These are phyloP conservation scores for Lophura swinhoii DNA, from an alignment of 2,797 vertebrate species.

Conservation along the genomic window DNA sequence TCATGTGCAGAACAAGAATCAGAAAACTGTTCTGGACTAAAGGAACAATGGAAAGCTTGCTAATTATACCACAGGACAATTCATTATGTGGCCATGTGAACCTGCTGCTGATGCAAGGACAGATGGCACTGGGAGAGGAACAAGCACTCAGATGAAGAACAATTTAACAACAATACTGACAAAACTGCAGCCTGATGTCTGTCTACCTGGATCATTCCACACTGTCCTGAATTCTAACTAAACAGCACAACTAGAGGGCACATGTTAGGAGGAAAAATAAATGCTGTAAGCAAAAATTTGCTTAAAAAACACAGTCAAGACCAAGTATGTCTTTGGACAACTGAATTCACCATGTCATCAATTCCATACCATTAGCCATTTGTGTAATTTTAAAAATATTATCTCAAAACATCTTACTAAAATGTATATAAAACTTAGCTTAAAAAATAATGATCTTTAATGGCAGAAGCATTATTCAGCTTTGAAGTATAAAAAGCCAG, in stretches of 20 bases:
- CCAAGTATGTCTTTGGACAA: not conserved
- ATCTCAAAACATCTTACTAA: not conserved
- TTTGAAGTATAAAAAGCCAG: not conserved
- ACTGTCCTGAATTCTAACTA: not conserved
- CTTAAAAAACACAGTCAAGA: not conserved
- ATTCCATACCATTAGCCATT: not conserved
- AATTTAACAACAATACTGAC: not conserved
- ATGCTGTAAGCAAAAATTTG: not conserved
- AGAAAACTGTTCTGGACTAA: not conserved
- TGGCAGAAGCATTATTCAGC: not conserved
- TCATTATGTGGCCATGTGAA: not conserved
- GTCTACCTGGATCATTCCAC: not conserved
- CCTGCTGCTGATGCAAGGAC: not conserved
- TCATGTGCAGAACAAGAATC: not conserved
- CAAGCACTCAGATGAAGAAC: not conserved
- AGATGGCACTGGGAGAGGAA: not conserved
- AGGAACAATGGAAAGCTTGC: not conserved
- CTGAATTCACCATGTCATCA: not conserved
- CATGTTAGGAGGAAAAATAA: accelerated
- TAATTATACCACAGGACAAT: not conserved
- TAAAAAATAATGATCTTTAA: not conserved
- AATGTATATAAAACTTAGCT: not conserved
- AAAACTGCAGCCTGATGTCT: not conserved
- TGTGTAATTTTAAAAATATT: not conserved
- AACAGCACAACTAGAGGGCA: not conserved